phyloP scores from a whole-genome alignment of 2,113 vertebrate species.

The Corythornis vintsioides region DNA sequence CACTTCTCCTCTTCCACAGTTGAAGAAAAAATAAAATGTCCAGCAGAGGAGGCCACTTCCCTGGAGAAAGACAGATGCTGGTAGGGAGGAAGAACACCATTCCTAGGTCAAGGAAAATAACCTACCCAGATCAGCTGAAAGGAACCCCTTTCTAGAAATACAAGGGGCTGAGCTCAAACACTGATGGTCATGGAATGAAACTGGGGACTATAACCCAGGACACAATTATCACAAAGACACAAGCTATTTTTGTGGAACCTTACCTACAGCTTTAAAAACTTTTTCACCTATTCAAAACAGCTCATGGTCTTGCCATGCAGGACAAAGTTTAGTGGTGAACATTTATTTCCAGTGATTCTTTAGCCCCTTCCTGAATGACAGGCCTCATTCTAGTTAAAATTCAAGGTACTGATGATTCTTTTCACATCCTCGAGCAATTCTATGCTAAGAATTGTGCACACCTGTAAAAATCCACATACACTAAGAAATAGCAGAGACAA shows the following conservation, averaged over 20 bases:
- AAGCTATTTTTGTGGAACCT: background rate
- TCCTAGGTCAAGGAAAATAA: background rate
- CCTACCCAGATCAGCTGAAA: background rate
- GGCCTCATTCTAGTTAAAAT: background rate
- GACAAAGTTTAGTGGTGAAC: background rate
- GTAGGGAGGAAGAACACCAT: background rate
- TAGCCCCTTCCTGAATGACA: background rate
- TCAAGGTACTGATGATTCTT: background rate
- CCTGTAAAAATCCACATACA: background rate
- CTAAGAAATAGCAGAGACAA: background rate
- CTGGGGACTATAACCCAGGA: background rate
- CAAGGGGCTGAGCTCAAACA: background rate
- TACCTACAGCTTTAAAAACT: background rate
- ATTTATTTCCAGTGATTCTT: background rate
- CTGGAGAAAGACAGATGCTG: background rate
- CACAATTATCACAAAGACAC: background rate
- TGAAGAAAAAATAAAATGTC: background rate
- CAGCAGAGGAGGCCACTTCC: conserved; percentile 27
- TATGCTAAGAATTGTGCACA: background rate
- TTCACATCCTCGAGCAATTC: background rate
- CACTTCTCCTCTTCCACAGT: background rate
- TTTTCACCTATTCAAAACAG: background rate
- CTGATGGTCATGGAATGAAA: background rate
- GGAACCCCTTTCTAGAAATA: background rate
- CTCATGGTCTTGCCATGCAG: background rate